Evolutionary conservation across 2,888 invertebrate genomes (phyloP).

Genomic region (Drosophila nr. perissopoda): DNA sequence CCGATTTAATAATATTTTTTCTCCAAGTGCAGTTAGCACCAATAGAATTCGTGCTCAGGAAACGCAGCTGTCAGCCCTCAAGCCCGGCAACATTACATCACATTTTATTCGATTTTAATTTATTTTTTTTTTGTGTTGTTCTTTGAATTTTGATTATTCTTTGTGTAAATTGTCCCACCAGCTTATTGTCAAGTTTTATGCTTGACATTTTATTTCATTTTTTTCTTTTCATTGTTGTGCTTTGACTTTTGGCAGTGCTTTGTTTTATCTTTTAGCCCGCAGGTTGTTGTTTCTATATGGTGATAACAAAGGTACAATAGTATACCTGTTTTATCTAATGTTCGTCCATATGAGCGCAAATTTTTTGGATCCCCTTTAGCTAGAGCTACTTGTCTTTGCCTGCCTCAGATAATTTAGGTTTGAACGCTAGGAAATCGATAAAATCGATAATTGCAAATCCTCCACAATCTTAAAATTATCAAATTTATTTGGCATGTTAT

Average conservation of each 20-base stretch:
- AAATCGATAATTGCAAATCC: not conserved
- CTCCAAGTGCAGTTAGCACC: constrained; percentile 9
- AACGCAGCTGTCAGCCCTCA: constrained; percentile 16
- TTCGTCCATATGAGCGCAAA: not conserved
- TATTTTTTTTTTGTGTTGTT: constrained; percentile 29
- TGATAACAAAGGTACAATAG: not conserved
- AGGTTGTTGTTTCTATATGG: constrained; percentile 12
- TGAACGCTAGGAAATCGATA: too few species aligned
- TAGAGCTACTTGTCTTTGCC: too few species aligned
- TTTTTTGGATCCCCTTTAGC: too few species aligned
- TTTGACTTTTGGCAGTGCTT: constrained; percentile 38
- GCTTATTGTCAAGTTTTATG: constrained; percentile 30
- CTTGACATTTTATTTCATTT: constrained; percentile 60
- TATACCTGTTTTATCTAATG: not conserved
- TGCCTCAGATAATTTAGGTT: too few species aligned
- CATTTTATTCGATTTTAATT: constrained; percentile 61
- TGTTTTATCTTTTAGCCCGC: constrained; percentile 18
- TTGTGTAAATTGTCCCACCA: constrained; percentile 9
- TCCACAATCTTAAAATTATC: too few species aligned
- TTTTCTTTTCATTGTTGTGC: constrained; percentile 36
- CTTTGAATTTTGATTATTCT: constrained; percentile 7
- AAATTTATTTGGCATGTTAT: too few species aligned
- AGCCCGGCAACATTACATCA: constrained; percentile 28
- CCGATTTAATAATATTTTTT: not conserved
- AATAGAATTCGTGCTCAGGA: constrained; percentile 20